phyloP scores from a whole-genome alignment of 1,140 invertebrate genomes.

The Hirudo medicinalis region DNA sequence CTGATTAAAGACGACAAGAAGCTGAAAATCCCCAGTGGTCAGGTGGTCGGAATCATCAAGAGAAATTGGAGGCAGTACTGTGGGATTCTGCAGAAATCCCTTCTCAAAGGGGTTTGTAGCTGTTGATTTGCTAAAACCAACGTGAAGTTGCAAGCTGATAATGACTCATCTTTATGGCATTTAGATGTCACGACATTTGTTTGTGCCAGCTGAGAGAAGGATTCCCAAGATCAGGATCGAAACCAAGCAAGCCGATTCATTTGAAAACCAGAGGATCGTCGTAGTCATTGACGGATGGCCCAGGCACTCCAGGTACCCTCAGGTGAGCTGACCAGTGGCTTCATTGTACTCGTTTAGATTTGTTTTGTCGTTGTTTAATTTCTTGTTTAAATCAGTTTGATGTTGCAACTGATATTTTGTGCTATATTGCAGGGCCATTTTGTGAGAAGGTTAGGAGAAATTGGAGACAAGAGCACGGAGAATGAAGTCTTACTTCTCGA shows the following conservation, averaged over 20 bases:
- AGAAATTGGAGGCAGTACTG: conserved; percentile 81
- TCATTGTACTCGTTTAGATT: background rate
- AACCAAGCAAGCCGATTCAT: conserved; percentile 35
- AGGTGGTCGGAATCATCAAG: conserved; percentile 83
- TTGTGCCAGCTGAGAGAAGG: conserved; percentile 40
- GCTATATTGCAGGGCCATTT: conserved; percentile 47
- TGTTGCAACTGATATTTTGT: background rate
- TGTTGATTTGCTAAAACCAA: background rate
- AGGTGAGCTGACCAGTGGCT: conserved; percentile 52
- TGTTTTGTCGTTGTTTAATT: background rate
- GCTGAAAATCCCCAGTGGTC: conserved; percentile 56
- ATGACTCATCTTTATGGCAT: conserved; percentile 32
- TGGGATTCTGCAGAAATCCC: conserved; percentile 72
- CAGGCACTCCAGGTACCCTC: conserved; percentile 40
- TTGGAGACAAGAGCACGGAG: conserved; percentile 74
- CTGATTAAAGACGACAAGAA: background rate
- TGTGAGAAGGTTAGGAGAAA: conserved; percentile 40
- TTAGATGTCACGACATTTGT: conserved; percentile 62
- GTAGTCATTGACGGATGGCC: conserved; percentile 44
- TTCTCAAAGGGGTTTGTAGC: conserved; percentile 53
- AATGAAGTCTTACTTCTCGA: conserved; percentile 85
- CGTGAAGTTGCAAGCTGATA: no score
- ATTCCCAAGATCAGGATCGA: conserved; percentile 44
- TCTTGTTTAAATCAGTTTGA: background rate
- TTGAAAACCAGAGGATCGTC: conserved; percentile 40